Evolutionary conservation across 2,113 vertebrate species (phyloP).

Genomic region (Mionectes macconnelli): DNA sequence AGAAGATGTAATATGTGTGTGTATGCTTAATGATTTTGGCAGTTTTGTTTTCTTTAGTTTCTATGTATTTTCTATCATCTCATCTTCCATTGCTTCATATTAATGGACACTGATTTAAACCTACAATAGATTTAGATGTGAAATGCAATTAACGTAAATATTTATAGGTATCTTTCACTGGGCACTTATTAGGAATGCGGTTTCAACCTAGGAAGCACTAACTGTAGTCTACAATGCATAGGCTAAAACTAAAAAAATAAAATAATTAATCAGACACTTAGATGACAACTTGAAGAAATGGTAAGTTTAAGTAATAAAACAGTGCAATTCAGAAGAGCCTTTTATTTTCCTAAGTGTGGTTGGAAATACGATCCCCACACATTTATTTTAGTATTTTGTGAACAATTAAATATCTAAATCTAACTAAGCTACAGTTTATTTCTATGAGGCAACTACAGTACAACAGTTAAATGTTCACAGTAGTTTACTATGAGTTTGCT

Average conservation of each 20-base stretch:
- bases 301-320: constrained; percentile 53
- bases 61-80: constrained; percentile 53
- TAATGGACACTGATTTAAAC: constrained; percentile 60
- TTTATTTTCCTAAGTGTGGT: constrained; percentile 22
- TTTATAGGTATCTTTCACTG: not conserved
- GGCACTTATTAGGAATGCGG: not conserved
- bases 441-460: constrained; percentile 53
- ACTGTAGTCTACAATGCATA: not conserved
- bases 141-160: constrained; percentile 38
- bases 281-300: constrained; percentile 1
- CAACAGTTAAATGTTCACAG: constrained; percentile 38
- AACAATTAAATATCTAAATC: constrained; percentile 38
- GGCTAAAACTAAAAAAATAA: constrained; percentile 60
- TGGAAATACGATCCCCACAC: constrained; percentile 43
- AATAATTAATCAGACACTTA: constrained; percentile 42
- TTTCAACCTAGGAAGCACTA: constrained; percentile 19
- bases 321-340: constrained; percentile 71
- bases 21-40: constrained; percentile 39
- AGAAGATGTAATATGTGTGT: constrained; percentile 39
- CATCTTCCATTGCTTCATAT: constrained; percentile 44
- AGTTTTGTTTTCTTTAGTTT: constrained; percentile 24
- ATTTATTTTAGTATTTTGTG: constrained; percentile 3
- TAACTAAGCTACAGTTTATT: constrained; percentile 5
- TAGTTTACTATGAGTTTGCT: constrained; percentile 64
- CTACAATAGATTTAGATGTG: constrained; percentile 42